Evolutionary conservation across 2,888 invertebrate genomes (phyloP), one percentile per base, ranked within the genome.

Genomic region (Sesia bembeciformis): DNA sequence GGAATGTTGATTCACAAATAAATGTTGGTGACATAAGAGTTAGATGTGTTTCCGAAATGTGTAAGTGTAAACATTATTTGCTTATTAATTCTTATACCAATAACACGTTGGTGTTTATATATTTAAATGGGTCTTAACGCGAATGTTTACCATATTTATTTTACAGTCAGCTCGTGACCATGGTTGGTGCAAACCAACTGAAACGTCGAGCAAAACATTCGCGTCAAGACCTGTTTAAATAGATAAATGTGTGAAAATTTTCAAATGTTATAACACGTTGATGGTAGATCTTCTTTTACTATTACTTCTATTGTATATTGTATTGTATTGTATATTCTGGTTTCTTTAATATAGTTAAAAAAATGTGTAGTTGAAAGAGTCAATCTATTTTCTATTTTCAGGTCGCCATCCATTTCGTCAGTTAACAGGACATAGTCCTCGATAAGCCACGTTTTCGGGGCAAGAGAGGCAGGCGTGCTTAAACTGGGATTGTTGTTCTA

Each of bases 391-490:
- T 46, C 8, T 46, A 23, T 46, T 46, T 23, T 23, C 8, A 6
- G 46, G n/a, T 46, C n/a, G 51, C 52, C 55, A 58, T 57, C 55
- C 55, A 57, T 58, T 60, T 57, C 54, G 54, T 54, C 52, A 53
- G 51, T 54, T 23, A 52, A 39, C 42, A 42, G 42, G 52, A 41
- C 41, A 49, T 55, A 50, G 56, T 57, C 57, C 43, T 40, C 50
- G 58, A 57, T 58, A 57, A 49, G 57, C 57, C 58, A 58, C 57
- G 60, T 60, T 57, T 57, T 54, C 55, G 23, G 49, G 55, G 49
- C 53, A 55, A 55, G 42, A 40, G 50, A 57, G 55, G 57, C 53
- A n/a, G 51, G 57, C 53, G 53, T 52, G 53, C 52, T 55, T 53
- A 40, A 54, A 56, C 50, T 53, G 55, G 54, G 57, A 58, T 56